phyloP scores from a whole-genome alignment of 1,140 invertebrate genomes.

The Drosophila parvula region DNA sequence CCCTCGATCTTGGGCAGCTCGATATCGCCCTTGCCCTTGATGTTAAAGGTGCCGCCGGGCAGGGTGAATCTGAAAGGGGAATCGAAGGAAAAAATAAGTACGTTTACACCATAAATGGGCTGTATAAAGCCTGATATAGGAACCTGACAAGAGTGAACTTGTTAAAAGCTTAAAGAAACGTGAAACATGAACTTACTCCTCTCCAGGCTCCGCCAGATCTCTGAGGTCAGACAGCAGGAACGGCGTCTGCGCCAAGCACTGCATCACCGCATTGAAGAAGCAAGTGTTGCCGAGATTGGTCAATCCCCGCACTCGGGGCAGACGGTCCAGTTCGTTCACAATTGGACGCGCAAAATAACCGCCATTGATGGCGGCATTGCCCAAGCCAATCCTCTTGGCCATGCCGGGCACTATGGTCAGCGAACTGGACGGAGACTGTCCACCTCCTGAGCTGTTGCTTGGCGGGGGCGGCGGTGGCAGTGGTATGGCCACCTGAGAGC shows the following conservation, averaged over 20 bases:
- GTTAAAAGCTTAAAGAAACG: too few species aligned
- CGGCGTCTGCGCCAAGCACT: constrained; percentile 94
- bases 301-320: constrained; percentile 88
- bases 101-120: too few species aligned
- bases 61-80: constrained; percentile 86
- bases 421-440: constrained; percentile 7
- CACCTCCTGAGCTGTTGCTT: background rate
- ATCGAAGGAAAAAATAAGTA: background rate
- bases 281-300: constrained; percentile 97
- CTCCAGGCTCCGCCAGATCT: constrained; percentile 88
- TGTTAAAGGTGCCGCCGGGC: constrained; percentile 88
- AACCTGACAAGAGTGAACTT: too few species aligned
- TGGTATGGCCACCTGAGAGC: constrained; percentile 50
- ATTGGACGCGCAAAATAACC: background rate
- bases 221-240: constrained; percentile 90
- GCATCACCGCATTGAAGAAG: constrained; percentile 98
- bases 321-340: constrained; percentile 38
- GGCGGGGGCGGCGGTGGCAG: constrained; percentile 38
- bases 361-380: background rate
- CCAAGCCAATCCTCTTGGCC: constrained; percentile 58
- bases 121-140: too few species aligned
- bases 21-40: constrained; percentile 84
- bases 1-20: constrained; percentile 88
- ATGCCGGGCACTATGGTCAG: constrained; percentile 60
- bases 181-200: constrained; percentile 80